Base-by-base conservation (phyloP, 1,140 invertebrate genomes). In the Riptortus pedestris region DNA sequence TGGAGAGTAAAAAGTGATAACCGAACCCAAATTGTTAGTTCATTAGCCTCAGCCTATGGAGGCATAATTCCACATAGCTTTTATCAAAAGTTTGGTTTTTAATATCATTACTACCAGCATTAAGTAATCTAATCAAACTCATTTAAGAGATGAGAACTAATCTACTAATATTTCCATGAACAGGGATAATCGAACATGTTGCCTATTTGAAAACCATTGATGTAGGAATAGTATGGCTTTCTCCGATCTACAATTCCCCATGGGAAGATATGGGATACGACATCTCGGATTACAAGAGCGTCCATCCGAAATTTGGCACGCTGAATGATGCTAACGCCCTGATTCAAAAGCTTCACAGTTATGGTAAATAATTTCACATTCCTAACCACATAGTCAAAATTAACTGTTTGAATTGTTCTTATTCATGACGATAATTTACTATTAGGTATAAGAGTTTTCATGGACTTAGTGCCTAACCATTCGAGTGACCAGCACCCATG, bases 401-500 rank as follows among this genome's bases (percentile, higher is more conserved):
- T 20, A 26, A 22, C 20, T 26, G 48, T 65, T 14, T 65, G 52
- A 11, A 26, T 62, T 63, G 55, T 52, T 79, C 79, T 74, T 59
- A n/a, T n/a, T n/a, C n/a, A n/a, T n/a, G n/a, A n/a, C n/a, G n/a
- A n/a, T n/a, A n/a, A n/a, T n/a, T n/a, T n/a, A n/a, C n/a, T 66
- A 74, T 24, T 67, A 86, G 88, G 81, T 60, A 79, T 93, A 33
- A 88, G 86, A 73, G 71, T 93, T 1, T 77, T 93, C 16, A 71
- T 93, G 73, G 91, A 95, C 72, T 84, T 92, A 70, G 85, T 93
- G 18, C 89, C 89, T 2, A 93, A 93, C 75, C 88, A 93, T 72
- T 85, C 87, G 0, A 89, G 87, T 67, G 81, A 88, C 70, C 72
- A 87, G 64, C 86, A 88, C 67, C 74, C 81, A 55, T 93, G 90